Conservation (phyloP, 2,888 invertebrate genomes). For the Pelosia muscerda region DNA sequence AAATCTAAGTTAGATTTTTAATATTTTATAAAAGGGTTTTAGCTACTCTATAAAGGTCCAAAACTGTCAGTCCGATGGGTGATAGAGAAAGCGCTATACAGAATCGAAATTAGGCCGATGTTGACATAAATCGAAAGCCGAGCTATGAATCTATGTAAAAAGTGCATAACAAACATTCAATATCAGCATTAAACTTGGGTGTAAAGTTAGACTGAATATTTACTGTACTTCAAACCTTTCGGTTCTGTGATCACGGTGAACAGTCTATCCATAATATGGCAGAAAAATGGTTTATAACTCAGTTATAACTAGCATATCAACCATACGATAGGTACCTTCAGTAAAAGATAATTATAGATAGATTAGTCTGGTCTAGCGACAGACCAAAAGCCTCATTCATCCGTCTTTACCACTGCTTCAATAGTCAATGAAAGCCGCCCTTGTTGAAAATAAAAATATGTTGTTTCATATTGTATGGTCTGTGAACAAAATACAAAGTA, state of each 20-base stretch:
- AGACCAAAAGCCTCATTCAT: constrained; percentile 13
- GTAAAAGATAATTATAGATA: not conserved
- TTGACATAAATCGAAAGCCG: not conserved
- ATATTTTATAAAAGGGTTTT: not conserved
- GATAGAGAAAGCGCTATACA: too few relatives aligned
- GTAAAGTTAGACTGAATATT: not conserved
- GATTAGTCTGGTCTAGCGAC: constrained; percentile 4
- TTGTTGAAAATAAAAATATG: constrained; percentile 31
- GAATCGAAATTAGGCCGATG: not conserved
- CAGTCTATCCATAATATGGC: too few relatives aligned
- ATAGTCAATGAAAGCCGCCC: constrained; percentile 49
- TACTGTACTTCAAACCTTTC: not conserved
- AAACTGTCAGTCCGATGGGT: not conserved
- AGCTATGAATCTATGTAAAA: not conserved
- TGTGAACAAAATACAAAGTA: constrained; percentile 12
- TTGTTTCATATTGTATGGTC: constrained; percentile 42
- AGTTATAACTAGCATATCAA: not conserved
- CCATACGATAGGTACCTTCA: constrained; percentile 13
- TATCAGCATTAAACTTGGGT: not conserved
- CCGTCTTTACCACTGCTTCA: constrained; percentile 27
- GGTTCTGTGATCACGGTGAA: not conserved
- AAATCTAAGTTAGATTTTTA: not conserved
- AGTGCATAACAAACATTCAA: not conserved
- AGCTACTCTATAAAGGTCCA: not conserved
- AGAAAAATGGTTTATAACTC: not conserved